Percentiles rank a stretch among this genome's conserved stretches.
Conservation (phyloP, 2,888 invertebrate genomes). For the Atherix ibis region DNA sequence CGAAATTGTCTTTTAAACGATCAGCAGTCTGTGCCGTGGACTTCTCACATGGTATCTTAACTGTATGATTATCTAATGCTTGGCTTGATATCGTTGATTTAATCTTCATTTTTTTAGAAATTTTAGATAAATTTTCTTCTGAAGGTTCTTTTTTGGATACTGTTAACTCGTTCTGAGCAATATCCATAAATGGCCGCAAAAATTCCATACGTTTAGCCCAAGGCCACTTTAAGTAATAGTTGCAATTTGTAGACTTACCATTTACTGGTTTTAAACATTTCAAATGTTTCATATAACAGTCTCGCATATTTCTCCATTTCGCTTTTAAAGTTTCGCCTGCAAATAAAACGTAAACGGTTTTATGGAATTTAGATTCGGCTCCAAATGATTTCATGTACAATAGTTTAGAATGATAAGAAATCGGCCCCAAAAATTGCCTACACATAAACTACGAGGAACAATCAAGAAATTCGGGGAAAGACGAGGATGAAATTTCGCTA, state of each 20-base stretch:
- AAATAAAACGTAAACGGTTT: neutral
- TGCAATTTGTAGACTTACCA: neutral
- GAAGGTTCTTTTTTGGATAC: neutral
- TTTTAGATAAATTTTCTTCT: no score
- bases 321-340: neutral
- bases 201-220: neutral
- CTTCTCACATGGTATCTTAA: no score
- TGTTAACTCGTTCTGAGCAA: neutral
- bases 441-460: no score
- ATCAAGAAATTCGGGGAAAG: no score
- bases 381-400: no score
- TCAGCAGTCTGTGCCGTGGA: neutral
- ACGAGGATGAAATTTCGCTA: no score
- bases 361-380: no score
- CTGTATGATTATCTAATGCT: no score
- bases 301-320: neutral
- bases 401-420: no score
- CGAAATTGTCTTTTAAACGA: neutral
- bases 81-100: no score
- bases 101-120: no score
- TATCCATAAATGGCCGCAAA: neutral
- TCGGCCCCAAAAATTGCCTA: no score
- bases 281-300: neutral
- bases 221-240: neutral
- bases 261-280: neutral